Conservation (phyloP, 30 jellyfish, hydroid and myxozoan species). For the Aurelia sp. region DNA sequence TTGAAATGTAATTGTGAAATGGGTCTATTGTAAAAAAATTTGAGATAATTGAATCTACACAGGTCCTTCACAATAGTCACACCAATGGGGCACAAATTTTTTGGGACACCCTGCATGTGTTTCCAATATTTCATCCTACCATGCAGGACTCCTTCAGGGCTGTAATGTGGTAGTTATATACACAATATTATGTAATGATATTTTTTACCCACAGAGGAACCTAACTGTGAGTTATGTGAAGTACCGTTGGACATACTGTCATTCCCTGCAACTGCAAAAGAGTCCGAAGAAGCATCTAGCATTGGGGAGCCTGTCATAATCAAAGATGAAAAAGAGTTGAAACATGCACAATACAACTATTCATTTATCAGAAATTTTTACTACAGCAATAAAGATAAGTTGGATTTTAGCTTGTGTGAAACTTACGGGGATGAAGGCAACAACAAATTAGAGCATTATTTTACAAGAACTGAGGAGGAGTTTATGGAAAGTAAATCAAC, state of each 20-base stretch:
- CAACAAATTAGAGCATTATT: slow-evolving; percentile 14
- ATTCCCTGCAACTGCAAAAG: slow-evolving; percentile 46
- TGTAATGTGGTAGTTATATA: too few relatives aligned
- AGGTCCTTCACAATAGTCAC: too few relatives aligned
- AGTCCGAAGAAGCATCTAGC: slow-evolving; percentile 27
- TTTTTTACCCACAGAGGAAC: slow-evolving; percentile 29
- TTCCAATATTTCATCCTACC: too few relatives aligned
- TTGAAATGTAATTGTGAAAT: too few relatives aligned
- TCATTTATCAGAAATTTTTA: slow-evolving; percentile 41
- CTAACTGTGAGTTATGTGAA: slow-evolving; percentile 70
- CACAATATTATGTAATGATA: too few relatives aligned
- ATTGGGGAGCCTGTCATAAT: slow-evolving; percentile 61
- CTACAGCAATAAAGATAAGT: slow-evolving; percentile 23
- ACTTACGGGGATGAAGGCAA: slow-evolving; percentile 45
- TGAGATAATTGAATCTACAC: too few relatives aligned
- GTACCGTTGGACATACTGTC: slow-evolving; percentile 26
- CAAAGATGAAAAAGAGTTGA: slow-evolving; percentile 29
- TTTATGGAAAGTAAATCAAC: slow-evolving; percentile 28
- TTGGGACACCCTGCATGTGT: too few relatives aligned
- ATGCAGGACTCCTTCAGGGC: too few relatives aligned
- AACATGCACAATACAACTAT: slow-evolving; percentile 28
- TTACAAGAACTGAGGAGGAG: slow-evolving; percentile 40
- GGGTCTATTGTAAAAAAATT: too few relatives aligned
- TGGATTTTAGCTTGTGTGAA: slow-evolving; percentile 66
- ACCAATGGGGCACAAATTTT: too few relatives aligned